Evolutionary conservation across 2,888 invertebrate species (phyloP).

Genomic region (Heliconius erato): DNA sequence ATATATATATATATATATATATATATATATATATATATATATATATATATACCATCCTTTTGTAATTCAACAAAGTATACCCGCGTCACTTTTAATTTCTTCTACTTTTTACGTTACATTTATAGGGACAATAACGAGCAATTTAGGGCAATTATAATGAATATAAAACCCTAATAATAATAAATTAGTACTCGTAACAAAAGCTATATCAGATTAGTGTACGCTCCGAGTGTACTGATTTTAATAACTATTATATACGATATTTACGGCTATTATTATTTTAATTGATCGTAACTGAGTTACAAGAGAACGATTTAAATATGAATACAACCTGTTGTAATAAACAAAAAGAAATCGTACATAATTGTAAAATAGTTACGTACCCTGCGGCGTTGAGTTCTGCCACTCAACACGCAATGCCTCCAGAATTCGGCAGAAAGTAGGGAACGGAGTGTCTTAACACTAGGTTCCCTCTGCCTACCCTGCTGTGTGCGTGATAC

Average conservation of each 20-base stretch:
- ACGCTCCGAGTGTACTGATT: constrained; percentile 12
- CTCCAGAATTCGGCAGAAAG: too few species aligned
- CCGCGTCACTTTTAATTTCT: background rate
- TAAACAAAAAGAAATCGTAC: background rate
- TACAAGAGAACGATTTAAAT: constrained; percentile 7
- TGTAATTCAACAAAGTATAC: too few species aligned
- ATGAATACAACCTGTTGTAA: background rate
- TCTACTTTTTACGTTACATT: background rate
- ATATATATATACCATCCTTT: too few species aligned
- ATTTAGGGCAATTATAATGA: background rate
- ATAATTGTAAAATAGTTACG: too few species aligned
- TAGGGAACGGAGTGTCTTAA: too few species aligned
- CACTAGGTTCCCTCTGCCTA: too few species aligned
- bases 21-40: too few species aligned
- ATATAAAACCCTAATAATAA: background rate
- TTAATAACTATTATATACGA: constrained; percentile 29
- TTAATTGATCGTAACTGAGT: constrained; percentile 1
- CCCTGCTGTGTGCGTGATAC: too few species aligned
- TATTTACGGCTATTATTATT: background rate
- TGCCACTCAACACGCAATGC: too few species aligned
- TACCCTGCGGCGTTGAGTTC: too few species aligned
- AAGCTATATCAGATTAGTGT: constrained; percentile 3
- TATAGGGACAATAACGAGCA: background rate
- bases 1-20: too few species aligned
- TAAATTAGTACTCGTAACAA: constrained; percentile 26